Conservation (phyloP, 2,797 vertebrate species). For the Spea hammondii region DNA sequence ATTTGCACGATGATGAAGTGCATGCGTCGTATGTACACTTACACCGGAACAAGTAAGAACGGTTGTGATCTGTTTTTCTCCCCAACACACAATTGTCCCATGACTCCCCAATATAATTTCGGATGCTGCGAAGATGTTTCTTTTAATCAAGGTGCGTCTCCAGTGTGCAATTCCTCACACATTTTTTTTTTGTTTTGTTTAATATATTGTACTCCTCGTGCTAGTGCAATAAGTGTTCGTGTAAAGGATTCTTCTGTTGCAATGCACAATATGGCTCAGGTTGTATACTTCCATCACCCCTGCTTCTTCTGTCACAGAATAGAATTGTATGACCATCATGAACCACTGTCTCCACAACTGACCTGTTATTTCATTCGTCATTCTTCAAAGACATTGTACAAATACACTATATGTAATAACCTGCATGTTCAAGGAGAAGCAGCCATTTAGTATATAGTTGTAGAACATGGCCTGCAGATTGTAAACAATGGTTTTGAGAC, state of each 20-base stretch:
- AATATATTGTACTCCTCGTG: slow-evolving; percentile 6
- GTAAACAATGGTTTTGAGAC: background rate
- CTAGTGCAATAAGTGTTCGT: slow-evolving; percentile 8
- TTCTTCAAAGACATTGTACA: background rate
- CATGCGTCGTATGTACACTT: slow-evolving; percentile 24
- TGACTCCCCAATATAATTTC: slow-evolving; percentile 38
- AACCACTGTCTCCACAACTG: background rate
- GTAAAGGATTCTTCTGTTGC: background rate
- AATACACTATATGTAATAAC: background rate
- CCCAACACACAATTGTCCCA: slow-evolving; percentile 39
- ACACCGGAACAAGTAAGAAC: slow-evolving; percentile 30
- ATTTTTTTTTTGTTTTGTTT: background rate
- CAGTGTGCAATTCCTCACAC: background rate
- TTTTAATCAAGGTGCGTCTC: slow-evolving; percentile 47
- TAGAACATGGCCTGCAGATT: background rate
- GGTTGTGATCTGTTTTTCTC: slow-evolving; percentile 49
- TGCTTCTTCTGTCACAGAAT: background rate
- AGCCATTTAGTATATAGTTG: background rate
- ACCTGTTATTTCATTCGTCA: background rate
- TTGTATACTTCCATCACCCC: slow-evolving; percentile 6
- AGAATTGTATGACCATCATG: slow-evolving; percentile 20
- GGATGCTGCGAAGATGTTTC: slow-evolving; percentile 47
- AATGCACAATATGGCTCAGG: slow-evolving; percentile 2
- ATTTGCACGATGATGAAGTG: slow-evolving; percentile 9
- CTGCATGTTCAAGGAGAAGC: background rate